These are phyloP conservation scores for Drepanosiphum platanoidis DNA, from an alignment of 2,888 invertebrate genomes.

Conservation along the genomic window DNA sequence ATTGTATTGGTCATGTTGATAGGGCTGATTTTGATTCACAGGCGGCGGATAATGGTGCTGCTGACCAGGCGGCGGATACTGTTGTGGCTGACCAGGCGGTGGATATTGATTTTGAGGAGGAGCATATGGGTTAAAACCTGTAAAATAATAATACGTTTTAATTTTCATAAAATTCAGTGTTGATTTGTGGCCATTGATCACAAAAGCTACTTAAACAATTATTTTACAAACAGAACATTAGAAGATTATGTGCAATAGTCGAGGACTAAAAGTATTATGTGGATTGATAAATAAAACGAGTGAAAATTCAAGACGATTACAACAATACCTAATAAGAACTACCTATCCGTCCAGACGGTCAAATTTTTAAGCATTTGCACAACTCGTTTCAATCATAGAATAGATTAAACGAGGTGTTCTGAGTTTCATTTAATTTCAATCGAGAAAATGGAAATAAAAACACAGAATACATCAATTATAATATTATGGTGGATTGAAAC, in stretches of 20 bases:
- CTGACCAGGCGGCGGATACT: constrained; percentile 28
- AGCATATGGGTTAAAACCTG: constrained; percentile 50
- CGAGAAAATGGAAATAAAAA: too few species aligned
- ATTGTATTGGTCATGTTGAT: constrained; percentile 56
- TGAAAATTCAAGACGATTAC: background rate
- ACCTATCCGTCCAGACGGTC: too few species aligned
- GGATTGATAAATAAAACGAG: background rate
- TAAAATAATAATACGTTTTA: background rate
- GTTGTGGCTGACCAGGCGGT: background rate
- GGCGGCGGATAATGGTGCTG: constrained; percentile 16
- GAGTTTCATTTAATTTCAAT: too few species aligned
- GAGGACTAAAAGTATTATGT: background rate
- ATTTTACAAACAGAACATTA: background rate
- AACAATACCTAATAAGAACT: too few species aligned
- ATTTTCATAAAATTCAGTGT: background rate
- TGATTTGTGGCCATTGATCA: background rate
- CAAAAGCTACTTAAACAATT: background rate
- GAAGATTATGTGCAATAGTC: background rate
- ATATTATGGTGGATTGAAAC: too few species aligned
- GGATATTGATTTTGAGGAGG: constrained; percentile 41
- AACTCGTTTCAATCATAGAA: background rate
- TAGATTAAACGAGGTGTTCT: too few species aligned
- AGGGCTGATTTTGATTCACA: constrained; percentile 30
- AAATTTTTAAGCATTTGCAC: too few species aligned
- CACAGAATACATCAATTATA: too few species aligned